Percentiles rank a stretch among this genome's conserved stretches.
Conservation (phyloP, 2,797 vertebrate genomes). For the Rhinatrema bivittatum region DNA sequence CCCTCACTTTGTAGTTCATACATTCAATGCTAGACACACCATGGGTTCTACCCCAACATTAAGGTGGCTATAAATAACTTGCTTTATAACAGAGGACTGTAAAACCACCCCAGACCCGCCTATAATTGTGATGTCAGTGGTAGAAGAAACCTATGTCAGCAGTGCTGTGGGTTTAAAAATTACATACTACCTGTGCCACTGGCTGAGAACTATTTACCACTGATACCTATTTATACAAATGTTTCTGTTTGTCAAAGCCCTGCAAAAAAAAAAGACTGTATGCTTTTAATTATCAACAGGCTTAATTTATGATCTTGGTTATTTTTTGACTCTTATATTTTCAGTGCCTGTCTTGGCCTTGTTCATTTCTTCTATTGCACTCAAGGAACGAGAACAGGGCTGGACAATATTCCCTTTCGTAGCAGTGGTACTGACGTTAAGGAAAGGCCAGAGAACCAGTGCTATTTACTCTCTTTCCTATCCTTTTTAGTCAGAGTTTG, state of each 20-base stretch:
- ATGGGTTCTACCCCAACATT: too few species aligned
- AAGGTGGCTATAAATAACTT: neutral
- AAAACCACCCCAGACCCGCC: conserved; percentile 28
- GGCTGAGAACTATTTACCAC: conserved; percentile 13
- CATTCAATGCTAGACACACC: too few species aligned
- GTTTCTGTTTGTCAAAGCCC: neutral
- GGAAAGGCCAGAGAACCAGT: fast-evolving
- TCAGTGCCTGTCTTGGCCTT: conserved; percentile 14
- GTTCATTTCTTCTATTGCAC: neutral
- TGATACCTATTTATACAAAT: neutral
- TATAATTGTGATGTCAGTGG: neutral
- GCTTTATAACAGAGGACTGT: conserved; percentile 26
- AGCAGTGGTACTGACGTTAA: neutral
- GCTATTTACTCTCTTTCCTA: neutral
- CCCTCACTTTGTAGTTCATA: too few species aligned
- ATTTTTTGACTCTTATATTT: too few species aligned
- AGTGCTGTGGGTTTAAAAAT: neutral
- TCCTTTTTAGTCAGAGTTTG: neutral
- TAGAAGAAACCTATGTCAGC: neutral
- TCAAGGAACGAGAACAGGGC: neutral
- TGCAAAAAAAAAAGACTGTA: too few species aligned
- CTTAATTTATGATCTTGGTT: neutral
- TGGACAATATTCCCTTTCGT: neutral
- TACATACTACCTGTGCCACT: fast-evolving
- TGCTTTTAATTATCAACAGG: conserved; percentile 23